Percentiles rank a stretch among this genome's conserved stretches.
These are phyloP conservation scores for Fabriciana adippe DNA, from an alignment of 2,888 invertebrate species.

Conservation along the genomic window DNA sequence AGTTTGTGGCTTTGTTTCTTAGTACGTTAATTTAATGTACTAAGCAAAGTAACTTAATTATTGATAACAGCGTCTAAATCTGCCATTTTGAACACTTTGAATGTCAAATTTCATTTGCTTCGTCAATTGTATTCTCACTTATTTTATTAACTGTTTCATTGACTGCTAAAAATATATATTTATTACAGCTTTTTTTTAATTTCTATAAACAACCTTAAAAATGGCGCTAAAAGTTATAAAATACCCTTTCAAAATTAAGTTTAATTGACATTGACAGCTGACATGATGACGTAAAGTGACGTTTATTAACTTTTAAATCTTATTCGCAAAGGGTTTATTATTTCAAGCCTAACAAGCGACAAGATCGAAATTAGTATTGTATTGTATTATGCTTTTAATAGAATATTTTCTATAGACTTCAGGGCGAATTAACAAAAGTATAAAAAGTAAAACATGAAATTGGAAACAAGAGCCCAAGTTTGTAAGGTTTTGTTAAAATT, in stretches of 20 bases:
- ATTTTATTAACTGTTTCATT: too few species aligned
- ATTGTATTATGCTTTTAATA: background rate
- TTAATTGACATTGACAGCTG: constrained; percentile 17
- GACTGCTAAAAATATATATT: too few species aligned
- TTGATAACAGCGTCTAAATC: background rate
- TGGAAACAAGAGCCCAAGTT: background rate
- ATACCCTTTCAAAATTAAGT: background rate
- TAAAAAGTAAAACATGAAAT: constrained; percentile 3
- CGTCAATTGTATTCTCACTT: too few species aligned
- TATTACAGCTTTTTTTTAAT: background rate
- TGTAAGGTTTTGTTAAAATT: too few species aligned
- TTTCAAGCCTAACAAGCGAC: background rate
- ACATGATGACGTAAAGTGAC: constrained; percentile 14
- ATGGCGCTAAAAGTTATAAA: background rate
- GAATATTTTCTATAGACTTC: background rate
- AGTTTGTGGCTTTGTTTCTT: constrained; percentile 13
- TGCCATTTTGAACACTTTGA: background rate
- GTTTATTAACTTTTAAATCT: constrained; percentile 17
- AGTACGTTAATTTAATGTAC: constrained; percentile 7
- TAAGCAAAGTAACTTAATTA: constrained; percentile 5
- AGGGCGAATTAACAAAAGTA: background rate
- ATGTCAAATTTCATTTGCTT: background rate
- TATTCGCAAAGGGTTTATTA: constrained; percentile 2
- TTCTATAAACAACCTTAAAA: background rate
- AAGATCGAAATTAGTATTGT: background rate